Conservation (phyloP, 2,797 vertebrate species). For the Peromyscus attwateri region DNA sequence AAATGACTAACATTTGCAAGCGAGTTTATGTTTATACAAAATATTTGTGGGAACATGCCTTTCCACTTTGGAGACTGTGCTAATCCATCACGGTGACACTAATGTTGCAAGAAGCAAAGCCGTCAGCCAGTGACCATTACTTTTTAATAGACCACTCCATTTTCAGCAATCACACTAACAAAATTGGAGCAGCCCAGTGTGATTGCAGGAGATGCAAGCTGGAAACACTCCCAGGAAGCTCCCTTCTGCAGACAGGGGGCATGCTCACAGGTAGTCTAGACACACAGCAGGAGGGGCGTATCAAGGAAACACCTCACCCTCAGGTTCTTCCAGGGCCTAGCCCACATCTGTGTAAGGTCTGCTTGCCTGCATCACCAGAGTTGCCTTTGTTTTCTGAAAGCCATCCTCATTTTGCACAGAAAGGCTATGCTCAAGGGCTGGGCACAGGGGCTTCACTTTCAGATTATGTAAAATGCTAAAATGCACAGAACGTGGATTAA, state of each 20-base stretch:
- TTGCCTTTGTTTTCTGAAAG: neutral
- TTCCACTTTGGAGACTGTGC: slow-evolving; percentile 79
- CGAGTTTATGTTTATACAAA: slow-evolving; percentile 82
- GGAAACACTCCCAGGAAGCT: neutral
- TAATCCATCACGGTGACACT: slow-evolving; percentile 84
- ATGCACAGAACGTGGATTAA: neutral
- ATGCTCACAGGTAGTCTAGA: neutral
- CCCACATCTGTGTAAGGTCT: neutral
- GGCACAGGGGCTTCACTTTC: neutral
- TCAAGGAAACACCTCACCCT: accelerated
- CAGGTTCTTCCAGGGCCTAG: neutral
- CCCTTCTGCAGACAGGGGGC: neutral
- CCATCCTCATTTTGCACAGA: slow-evolving; percentile 50
- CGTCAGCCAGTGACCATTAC: slow-evolving; percentile 78
- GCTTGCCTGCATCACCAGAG: accelerated
- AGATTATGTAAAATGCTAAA: slow-evolving; percentile 31
- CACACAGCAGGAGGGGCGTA: neutral
- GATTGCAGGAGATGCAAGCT: slow-evolving; percentile 45
- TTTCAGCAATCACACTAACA: slow-evolving; percentile 82
- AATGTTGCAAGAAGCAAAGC: slow-evolving; percentile 78
- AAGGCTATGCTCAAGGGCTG: neutral
- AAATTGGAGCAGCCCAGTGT: slow-evolving; percentile 64
- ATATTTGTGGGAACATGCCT: slow-evolving; percentile 81
- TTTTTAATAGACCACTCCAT: slow-evolving; percentile 84
- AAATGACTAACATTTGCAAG: slow-evolving; percentile 73